A percentile compares a stretch with the other conserved stretches of the same genome.
phyloP scores from a whole-genome alignment of 2,888 invertebrate species.

The Isoperla grammatica region DNA sequence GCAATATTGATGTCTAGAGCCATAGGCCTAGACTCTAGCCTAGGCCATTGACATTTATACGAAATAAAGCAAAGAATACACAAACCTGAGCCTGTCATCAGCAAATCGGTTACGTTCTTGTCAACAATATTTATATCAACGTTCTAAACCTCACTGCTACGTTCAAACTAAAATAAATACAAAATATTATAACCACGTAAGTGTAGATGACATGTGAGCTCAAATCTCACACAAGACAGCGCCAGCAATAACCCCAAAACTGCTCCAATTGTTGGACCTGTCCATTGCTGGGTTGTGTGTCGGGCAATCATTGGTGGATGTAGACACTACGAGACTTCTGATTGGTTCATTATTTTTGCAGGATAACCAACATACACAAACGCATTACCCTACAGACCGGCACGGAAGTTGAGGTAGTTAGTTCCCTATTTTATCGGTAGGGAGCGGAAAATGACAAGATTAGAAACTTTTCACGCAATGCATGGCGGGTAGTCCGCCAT shows the following conservation, averaged over 20 bases:
- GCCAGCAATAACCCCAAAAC: not conserved
- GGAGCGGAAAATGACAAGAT: not conserved
- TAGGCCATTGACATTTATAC: too few species aligned
- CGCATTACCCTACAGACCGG: too few species aligned
- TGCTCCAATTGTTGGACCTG: conserved; percentile 8
- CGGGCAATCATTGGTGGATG: conserved; percentile 21
- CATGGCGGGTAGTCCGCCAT: conserved; percentile 32
- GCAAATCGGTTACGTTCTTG: too few species aligned
- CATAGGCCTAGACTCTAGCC: too few species aligned
- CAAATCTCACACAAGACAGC: not conserved
- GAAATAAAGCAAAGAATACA: too few species aligned
- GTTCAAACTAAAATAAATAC: not conserved
- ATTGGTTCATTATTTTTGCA: conserved; percentile 19
- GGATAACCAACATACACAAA: too few species aligned
- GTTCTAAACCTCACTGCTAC: too few species aligned
- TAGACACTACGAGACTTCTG: conserved; percentile 5
- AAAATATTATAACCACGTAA: conserved; percentile 7
- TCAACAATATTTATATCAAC: too few species aligned
- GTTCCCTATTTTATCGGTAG: too few species aligned
- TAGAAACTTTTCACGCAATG: conserved; percentile 14
- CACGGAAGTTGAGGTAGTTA: too few species aligned
- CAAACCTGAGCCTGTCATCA: too few species aligned
- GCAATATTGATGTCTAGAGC: too few species aligned
- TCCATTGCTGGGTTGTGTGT: conserved; percentile 23
- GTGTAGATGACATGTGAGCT: conserved; percentile 6